Evolutionary conservation across 30 jellyfish, hydroid and myxozoan species (phyloP), one percentile per base, ranked within the genome.

Genomic region (Aurelia aurita): DNA sequence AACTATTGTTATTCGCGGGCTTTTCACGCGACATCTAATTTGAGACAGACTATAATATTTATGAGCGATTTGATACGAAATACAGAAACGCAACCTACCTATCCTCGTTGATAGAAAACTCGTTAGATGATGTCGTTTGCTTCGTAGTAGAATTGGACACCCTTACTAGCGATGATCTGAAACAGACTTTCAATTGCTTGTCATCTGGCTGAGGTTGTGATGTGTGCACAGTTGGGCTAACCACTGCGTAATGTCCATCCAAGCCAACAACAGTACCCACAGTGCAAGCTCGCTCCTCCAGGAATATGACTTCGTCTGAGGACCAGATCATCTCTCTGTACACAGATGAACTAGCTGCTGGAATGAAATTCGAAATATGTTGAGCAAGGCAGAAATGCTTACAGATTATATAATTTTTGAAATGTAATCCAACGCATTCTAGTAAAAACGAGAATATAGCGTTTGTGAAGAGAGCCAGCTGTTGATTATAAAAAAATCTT

Each of bases 181-280:
- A 65, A 67, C 90, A 91, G 58, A 91, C 98, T 72, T 83, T 83
- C 0, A 83, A 74, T 29, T 70, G 77, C 58, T 74, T 74, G n/a
- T 68, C 85, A 21, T 51, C 87, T 6, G 25, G 29, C 67, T 55
- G 29, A 16, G 10, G 67, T 14, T 10, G 12, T 5, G 67, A 55
- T 6, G 51, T 39, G 51, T 39, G 51, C 15, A 8, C 51, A 7
- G 51, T 39, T 39, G 87, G 77, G 29, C 70, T 55, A 18, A 85
- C 88, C 25, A 85, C 95, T 10, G 82, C 95, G 22, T 21, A 85
- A 51, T 74, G 28, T 6, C 95, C 95, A 54, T 85, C 95, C 0
- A 85, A 35, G 14, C 75, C 95, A 28, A 85, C 85, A 20, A 85
- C 71, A 11, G 35, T 35, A 2, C 95, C 95, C 0, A 85, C 77